Percentiles rank a stretch among this genome's conserved stretches.
Conservation (phyloP, 2,888 invertebrate species). For the Melolontha melolontha region DNA sequence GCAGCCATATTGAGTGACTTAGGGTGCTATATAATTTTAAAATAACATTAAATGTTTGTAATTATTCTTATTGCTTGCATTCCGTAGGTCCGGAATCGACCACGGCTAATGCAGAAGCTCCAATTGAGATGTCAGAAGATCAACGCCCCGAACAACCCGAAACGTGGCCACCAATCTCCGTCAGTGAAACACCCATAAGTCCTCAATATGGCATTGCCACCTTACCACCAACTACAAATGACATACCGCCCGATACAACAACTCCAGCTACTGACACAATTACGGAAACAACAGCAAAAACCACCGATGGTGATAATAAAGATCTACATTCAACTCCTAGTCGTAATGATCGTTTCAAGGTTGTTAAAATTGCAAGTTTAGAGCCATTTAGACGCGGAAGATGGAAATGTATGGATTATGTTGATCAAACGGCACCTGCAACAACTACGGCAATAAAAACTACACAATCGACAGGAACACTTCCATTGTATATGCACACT, state of each 20-base stretch:
- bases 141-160: conserved; percentile 52
- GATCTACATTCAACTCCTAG: conserved; percentile 69
- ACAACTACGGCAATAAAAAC: conserved; percentile 50
- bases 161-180: conserved; percentile 55
- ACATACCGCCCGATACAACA: conserved; percentile 53
- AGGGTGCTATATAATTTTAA: conserved; percentile 46
- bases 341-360: conserved; percentile 76
- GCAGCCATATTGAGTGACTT: conserved; percentile 58
- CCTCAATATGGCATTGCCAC: conserved; percentile 75
- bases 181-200: conserved; percentile 73
- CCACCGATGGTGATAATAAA: conserved; percentile 66
- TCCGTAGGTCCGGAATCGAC: conserved; percentile 65
- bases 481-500: conserved; percentile 60
- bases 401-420: conserved; percentile 84
- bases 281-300: conserved; percentile 63
- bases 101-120: conserved; percentile 63
- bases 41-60: conserved; percentile 39
- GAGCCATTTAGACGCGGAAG: conserved; percentile 81
- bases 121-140: conserved; percentile 55
- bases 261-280: conserved; percentile 55
- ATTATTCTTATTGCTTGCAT: conserved; percentile 54
- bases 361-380: conserved; percentile 82
- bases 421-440: conserved; percentile 71
- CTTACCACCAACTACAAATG: conserved; percentile 63
- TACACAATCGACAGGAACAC: conserved; percentile 55